Evolutionary conservation across 2,888 invertebrate species (phyloP).

Genomic region (Epinotia bilunana): DNA sequence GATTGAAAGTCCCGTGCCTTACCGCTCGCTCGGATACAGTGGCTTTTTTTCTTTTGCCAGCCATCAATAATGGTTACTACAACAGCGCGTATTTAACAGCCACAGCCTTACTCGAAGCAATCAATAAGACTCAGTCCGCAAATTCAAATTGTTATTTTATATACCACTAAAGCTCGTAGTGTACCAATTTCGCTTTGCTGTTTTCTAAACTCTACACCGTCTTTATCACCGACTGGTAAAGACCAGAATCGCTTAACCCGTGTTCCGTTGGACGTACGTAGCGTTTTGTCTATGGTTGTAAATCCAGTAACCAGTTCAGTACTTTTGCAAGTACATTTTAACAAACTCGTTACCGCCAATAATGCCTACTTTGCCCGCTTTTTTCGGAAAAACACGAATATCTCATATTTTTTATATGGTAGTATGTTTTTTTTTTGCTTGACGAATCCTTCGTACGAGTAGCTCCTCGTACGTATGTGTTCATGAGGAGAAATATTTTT

Average conservation of each 20-base stretch:
- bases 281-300: neutral
- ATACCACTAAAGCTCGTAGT: slow-evolving; percentile 4
- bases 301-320: neutral
- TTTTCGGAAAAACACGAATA: too few relatives aligned
- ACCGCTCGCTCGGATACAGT: too few relatives aligned
- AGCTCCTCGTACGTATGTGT: too few relatives aligned
- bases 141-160: slow-evolving; percentile 26
- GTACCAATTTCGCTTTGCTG: neutral
- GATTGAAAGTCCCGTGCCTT: too few relatives aligned
- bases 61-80: too few relatives aligned
- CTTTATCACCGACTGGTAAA: neutral
- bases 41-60: too few relatives aligned
- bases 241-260: neutral
- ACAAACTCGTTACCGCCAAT: neutral
- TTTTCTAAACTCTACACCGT: neutral
- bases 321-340: neutral
- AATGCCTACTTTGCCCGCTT: too few relatives aligned
- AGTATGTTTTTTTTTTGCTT: too few relatives aligned
- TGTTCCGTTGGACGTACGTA: neutral
- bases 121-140: slow-evolving; percentile 9
- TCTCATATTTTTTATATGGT: too few relatives aligned
- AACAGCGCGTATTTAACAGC: neutral
- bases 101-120: slow-evolving; percentile 13
- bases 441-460: too few relatives aligned
- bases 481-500: too few relatives aligned